These are phyloP conservation scores for Patella pellucida DNA, from an alignment of 2,888 invertebrate genomes.

Conservation along the genomic window DNA sequence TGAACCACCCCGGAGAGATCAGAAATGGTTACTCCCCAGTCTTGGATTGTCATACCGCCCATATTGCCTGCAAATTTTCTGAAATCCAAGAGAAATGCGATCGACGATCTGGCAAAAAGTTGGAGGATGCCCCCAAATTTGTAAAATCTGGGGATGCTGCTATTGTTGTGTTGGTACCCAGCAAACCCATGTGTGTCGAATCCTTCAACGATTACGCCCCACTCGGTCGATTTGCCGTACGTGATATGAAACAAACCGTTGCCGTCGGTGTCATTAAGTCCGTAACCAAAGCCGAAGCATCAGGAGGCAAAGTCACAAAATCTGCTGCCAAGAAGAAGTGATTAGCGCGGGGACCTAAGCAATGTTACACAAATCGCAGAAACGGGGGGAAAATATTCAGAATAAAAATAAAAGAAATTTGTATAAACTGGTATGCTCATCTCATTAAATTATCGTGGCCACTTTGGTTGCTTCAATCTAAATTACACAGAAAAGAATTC, in stretches of 20 bases:
- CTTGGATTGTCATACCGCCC: constrained; percentile 99
- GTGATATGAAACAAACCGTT: constrained; percentile 99
- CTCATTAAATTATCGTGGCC: constrained; percentile 77
- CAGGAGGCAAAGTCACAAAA: constrained; percentile 98
- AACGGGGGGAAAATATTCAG: not conserved
- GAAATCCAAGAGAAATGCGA: constrained; percentile 99
- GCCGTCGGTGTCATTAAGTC: constrained; percentile 92
- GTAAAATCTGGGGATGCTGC: constrained; percentile 98
- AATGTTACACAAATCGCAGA: too few species aligned
- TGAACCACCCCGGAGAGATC: constrained; percentile 99
- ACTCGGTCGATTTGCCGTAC: constrained; percentile 95
- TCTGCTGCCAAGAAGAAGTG: constrained; percentile 74
- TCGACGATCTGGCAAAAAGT: constrained; percentile 90
- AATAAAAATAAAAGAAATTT: not conserved
- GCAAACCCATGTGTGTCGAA: constrained; percentile 98
- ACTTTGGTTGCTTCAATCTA: constrained; percentile 79
- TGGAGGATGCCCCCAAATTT: constrained; percentile 82
- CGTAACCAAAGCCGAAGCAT: constrained; percentile 87
- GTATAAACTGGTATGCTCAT: constrained; percentile 32
- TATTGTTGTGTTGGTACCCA: constrained; percentile 92
- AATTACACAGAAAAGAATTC: constrained; percentile 92
- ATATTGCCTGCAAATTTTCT: constrained; percentile 99
- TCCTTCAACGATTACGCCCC: constrained; percentile 98
- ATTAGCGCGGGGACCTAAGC: constrained; percentile 72
- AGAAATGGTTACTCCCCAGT: constrained; percentile 98